Percentiles rank a stretch among this genome's conserved stretches.
Evolutionary conservation across 2,797 vertebrate genomes (phyloP).

Genomic region (Microchirus variegatus): DNA sequence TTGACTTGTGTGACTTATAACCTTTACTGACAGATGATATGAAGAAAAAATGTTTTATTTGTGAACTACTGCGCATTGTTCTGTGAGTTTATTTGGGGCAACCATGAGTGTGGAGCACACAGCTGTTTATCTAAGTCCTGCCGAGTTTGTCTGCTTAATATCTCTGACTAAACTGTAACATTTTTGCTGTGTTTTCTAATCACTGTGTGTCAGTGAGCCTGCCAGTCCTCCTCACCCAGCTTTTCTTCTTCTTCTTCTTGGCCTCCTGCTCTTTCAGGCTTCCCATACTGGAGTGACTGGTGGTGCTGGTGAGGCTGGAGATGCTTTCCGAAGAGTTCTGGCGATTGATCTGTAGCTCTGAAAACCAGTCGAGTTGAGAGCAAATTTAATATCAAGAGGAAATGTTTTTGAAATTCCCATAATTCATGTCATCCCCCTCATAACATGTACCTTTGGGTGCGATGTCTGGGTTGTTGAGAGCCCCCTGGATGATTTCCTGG

Average conservation of each 20-base stretch:
- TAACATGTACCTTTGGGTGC: slow-evolving; percentile 86
- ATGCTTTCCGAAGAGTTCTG: slow-evolving; percentile 98
- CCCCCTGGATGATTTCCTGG: slow-evolving; percentile 92
- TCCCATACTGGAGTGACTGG: slow-evolving; percentile 92
- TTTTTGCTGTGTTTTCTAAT: background rate
- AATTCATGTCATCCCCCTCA: too few relatives aligned
- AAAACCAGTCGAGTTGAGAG: slow-evolving; percentile 1
- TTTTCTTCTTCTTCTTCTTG: slow-evolving; percentile 99
- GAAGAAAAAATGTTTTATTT: background rate
- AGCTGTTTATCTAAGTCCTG: too few relatives aligned
- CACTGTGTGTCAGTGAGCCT: background rate
- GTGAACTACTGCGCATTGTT: background rate
- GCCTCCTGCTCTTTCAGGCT: slow-evolving; percentile 94
- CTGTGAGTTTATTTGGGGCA: background rate
- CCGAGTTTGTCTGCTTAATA: background rate
- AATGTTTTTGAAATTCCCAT: background rate
- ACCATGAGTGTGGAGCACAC: background rate
- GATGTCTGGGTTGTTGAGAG: slow-evolving; percentile 86
- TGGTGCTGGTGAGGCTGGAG: slow-evolving; percentile 93
- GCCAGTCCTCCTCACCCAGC: slow-evolving; percentile 88
- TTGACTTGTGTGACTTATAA: too few relatives aligned
- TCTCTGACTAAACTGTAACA: background rate
- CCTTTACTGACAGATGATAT: background rate
- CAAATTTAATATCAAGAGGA: background rate
- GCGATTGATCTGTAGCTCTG: slow-evolving; percentile 92